A percentile compares a stretch with the other conserved stretches of the same genome.
Evolutionary conservation across 2,797 vertebrate genomes (phyloP).

Genomic region (Hemitrygon akajei): DNA sequence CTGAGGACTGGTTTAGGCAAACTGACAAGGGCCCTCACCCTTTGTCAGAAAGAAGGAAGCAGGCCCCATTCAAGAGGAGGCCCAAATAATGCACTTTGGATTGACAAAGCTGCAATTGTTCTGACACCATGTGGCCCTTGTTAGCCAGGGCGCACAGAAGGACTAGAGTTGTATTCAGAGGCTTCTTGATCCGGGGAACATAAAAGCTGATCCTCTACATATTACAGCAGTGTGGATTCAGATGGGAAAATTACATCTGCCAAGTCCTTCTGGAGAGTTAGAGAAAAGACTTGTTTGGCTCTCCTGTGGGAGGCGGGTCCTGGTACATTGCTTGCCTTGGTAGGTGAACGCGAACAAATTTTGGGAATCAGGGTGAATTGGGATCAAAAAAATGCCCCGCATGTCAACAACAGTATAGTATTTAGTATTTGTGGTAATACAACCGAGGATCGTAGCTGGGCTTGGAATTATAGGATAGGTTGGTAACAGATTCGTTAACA

Average conservation of each 20-base stretch:
- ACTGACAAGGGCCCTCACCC: too few species aligned
- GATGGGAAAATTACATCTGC: background rate
- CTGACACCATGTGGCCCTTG: too few species aligned
- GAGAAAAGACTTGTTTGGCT: background rate
- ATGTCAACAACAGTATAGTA: background rate
- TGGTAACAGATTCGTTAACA: background rate
- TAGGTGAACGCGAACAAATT: background rate
- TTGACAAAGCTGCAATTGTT: too few species aligned
- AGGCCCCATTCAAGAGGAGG: too few species aligned
- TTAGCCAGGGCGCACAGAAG: too few species aligned
- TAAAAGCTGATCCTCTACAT: background rate
- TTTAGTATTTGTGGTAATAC: background rate
- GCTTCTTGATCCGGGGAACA: background rate
- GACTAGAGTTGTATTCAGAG: too few species aligned
- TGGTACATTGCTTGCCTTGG: background rate
- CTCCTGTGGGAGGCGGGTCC: background rate
- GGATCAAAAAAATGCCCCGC: background rate
- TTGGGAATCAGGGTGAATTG: background rate
- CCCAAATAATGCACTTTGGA: too few species aligned
- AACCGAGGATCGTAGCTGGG: background rate
- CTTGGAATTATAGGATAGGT: background rate
- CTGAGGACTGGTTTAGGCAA: too few species aligned
- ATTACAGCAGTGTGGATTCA: background rate
- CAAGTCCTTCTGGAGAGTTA: background rate
- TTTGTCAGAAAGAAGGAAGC: too few species aligned